Evolutionary conservation across 2,797 vertebrate genomes (phyloP), one percentile per base, ranked within the genome.

Genomic region (Macropodus opercularis): DNA sequence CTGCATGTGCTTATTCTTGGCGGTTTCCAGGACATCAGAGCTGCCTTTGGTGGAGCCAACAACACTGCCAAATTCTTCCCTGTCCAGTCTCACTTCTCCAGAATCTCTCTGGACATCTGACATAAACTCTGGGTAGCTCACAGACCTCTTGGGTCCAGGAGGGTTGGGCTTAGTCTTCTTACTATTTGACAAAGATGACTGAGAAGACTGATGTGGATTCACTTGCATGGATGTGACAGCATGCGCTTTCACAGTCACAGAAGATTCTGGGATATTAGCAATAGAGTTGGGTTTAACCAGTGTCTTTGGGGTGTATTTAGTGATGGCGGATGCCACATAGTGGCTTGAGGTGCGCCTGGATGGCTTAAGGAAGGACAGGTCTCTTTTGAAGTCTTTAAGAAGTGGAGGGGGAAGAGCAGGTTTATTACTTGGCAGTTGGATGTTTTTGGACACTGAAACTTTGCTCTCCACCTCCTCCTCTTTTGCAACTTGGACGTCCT

Each of bases 261-360:
- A 56, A 8, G 78, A 79, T 14, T 87, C 80, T 12, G 66, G 51
- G 40, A 34, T 5, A 3, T 63, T 72, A 15, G 74, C 70, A 36
- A 52, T 58, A 26, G 2, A 61, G 62, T 19, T 69, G 18, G 80
- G 47, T 62, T 88, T 93, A 67, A 62, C 63, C 1, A 72, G 72
- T 3, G 72, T 65, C 62, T 85, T 78, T 9, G 65, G 92, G 36
- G 91, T 89, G 24, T 94, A 90, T 87, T 90, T 96, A 72, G 90
- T 83, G 78, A 98, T 95, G 42, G 95, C 95, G 58, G 95, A 97
- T 1, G 96, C 96, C 77, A 99, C 92, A 3, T 98, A 97, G 58
- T 97, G 95, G 83, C 96, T 98, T 40, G 96, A 98, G 2, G 95
- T 98, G 85, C 95, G 93, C 62, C 93, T 94, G 3, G 93, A 88